Percentiles rank a stretch among this genome's conserved stretches.
These are phyloP conservation scores for Hypomesus transpacificus DNA, from an alignment of 2,113 vertebrate genomes.

Conservation along the genomic window DNA sequence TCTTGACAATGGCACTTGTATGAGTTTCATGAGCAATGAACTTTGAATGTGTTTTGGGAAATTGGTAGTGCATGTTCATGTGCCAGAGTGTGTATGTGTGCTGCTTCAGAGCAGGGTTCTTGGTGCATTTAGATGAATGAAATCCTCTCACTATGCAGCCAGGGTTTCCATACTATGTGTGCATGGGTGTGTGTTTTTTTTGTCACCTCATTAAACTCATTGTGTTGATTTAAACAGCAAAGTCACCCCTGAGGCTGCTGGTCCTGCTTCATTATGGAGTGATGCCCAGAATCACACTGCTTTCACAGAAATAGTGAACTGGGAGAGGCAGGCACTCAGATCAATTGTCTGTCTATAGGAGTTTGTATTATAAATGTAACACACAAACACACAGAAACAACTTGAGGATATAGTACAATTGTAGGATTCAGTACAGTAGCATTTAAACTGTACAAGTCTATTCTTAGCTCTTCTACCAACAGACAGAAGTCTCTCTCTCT, in stretches of 20 bases:
- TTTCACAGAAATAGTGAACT: conserved; percentile 5
- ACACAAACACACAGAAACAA: background rate
- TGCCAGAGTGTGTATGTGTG: conserved; percentile 44
- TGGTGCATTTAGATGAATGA: conserved; percentile 65
- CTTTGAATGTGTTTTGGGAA: no score
- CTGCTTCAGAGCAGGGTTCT: conserved; percentile 37
- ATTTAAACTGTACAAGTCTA: conserved; percentile 20
- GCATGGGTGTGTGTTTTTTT: background rate
- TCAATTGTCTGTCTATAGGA: background rate
- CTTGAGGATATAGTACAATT: no score
- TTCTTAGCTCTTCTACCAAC: conserved; percentile 49
- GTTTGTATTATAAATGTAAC: background rate
- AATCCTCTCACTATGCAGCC: conserved; percentile 63
- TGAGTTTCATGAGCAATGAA: no score
- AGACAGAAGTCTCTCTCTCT: background rate
- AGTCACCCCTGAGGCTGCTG: conserved; percentile 49
- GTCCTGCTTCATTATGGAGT: conserved; percentile 49
- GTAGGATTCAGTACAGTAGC: conserved; percentile 27
- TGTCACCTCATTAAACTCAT: conserved; percentile 60
- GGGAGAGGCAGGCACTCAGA: conserved; percentile 17
- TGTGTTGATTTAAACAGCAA: conserved; percentile 65
- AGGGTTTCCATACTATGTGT: conserved; percentile 38
- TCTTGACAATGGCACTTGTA: no score
- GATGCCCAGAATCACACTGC: conserved; percentile 50
- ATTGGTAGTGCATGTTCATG: background rate